phyloP scores from a whole-genome alignment of 2,113 vertebrate genomes.

The Cygnus atratus region DNA sequence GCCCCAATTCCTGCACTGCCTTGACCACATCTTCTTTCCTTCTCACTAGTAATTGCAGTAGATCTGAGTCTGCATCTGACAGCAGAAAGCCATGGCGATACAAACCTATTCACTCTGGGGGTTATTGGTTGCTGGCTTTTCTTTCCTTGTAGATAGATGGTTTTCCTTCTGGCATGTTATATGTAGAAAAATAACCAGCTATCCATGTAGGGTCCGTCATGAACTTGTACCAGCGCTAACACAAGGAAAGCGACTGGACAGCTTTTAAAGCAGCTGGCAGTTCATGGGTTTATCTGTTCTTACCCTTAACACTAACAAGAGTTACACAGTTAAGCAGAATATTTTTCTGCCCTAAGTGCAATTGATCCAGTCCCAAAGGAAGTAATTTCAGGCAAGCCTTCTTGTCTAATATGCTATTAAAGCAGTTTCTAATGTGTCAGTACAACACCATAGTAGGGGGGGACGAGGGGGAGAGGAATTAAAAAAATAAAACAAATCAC shows the following conservation, averaged over 20 bases:
- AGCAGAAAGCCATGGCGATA: neutral
- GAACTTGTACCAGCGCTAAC: neutral
- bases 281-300: neutral
- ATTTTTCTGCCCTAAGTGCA: constrained; percentile 25
- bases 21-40: neutral
- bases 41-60: neutral
- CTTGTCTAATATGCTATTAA: constrained; percentile 45
- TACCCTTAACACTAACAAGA: neutral
- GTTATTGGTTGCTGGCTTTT: neutral
- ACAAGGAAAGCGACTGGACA: neutral
- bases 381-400: constrained; percentile 39
- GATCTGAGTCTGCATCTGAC: neutral
- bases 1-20: neutral
- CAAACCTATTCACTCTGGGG: neutral
- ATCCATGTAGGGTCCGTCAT: neutral
- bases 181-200: neutral
- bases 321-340: neutral
- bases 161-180: neutral
- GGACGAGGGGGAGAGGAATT: neutral
- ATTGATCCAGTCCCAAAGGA: constrained; percentile 39
- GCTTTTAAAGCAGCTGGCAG: neutral
- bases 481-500: neutral
- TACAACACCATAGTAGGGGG: neutral
- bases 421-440: constrained; percentile 44
- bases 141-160: neutral